phyloP scores from a whole-genome alignment of 2,888 invertebrate genomes.

The Schizotus pectinicornis region DNA sequence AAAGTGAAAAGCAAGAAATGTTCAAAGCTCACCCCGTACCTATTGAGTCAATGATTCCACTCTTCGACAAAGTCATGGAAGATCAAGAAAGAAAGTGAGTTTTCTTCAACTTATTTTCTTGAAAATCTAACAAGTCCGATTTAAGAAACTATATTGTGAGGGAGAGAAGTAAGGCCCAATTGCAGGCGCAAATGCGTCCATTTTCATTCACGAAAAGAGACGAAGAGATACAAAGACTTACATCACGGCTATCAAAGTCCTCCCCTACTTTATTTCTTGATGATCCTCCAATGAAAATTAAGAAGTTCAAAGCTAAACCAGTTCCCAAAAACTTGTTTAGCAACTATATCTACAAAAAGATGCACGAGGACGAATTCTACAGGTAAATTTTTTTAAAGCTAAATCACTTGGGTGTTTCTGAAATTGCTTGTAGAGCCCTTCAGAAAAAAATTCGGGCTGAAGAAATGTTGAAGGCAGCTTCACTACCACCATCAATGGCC shows the following conservation, averaged over 20 bases:
- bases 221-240: conserved; percentile 60
- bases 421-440: conserved; percentile 60
- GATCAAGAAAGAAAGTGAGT: conserved; percentile 73
- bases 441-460: conserved; percentile 73
- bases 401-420: neutral
- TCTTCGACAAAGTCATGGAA: conserved; percentile 74
- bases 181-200: conserved; percentile 70
- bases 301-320: conserved; percentile 70
- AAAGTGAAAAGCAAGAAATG: conserved; percentile 60
- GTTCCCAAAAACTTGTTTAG: conserved; percentile 74
- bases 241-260: conserved; percentile 53
- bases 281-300: conserved; percentile 58
- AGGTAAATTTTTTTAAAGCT: conserved; percentile 59
- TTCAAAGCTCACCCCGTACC: conserved; percentile 71
- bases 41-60: conserved; percentile 72
- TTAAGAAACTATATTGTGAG: conserved; percentile 65
- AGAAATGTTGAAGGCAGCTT: conserved; percentile 70
- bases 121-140: conserved; percentile 23
- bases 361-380: conserved; percentile 75
- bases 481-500: conserved; percentile 73
- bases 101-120: conserved; percentile 4
- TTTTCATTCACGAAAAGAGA: conserved; percentile 69
- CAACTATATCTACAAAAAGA: conserved; percentile 72
- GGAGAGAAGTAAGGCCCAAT: conserved; percentile 66
- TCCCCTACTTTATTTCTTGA: conserved; percentile 54